Conservation (phyloP, 2,797 vertebrate species). For the Hybognathus amarus region DNA sequence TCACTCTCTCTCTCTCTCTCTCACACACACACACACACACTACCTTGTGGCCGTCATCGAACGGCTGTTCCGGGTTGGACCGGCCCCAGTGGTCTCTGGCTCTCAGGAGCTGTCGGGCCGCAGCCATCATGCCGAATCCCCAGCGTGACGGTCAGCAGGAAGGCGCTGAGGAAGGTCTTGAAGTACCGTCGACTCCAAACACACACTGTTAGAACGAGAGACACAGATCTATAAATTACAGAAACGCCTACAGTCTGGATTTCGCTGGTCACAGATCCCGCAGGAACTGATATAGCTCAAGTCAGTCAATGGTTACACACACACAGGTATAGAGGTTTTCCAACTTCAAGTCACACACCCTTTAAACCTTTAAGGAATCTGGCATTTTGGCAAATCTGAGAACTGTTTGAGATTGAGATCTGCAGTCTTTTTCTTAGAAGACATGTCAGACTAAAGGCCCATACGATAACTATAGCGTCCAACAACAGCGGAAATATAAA, state of each 20-base stretch:
- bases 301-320: too few species aligned
- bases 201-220: conserved; percentile 77
- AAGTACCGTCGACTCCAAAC: conserved; percentile 81
- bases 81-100: conserved; percentile 71
- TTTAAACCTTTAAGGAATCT: not conserved
- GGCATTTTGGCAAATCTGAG: not conserved
- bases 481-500: not conserved
- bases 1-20: not conserved
- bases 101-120: conserved; percentile 85
- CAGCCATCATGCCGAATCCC: conserved; percentile 89
- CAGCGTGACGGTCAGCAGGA: conserved; percentile 89
- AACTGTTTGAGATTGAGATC: not conserved
- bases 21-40: not conserved
- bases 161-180: conserved; percentile 92
- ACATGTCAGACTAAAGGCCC: not conserved
- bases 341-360: not conserved
- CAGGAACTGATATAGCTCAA: not conserved
- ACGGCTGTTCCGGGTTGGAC: conserved; percentile 24
- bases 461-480: not conserved
- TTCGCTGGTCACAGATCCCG: not conserved
- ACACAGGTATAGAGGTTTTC: not conserved
- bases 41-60: conserved; percentile 57
- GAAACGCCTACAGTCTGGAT: not conserved
- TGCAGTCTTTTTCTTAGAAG: not conserved
- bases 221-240: not conserved